phyloP scores from a whole-genome alignment of 2,888 invertebrate species.

The Clitarchus hookeri region DNA sequence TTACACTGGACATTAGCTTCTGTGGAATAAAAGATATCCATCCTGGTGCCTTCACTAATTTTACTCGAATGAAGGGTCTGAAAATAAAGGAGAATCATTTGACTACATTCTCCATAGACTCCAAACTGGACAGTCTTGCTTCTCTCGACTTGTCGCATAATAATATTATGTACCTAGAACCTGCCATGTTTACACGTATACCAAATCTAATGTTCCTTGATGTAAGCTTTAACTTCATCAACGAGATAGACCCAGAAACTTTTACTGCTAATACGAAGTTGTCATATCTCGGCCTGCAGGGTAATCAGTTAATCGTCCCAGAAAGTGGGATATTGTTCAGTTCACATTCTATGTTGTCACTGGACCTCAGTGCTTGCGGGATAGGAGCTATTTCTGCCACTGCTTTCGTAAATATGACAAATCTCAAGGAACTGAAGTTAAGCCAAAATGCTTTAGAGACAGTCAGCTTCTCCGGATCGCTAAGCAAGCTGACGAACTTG shows the following conservation, averaged over 20 bases:
- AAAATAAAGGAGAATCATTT: neutral
- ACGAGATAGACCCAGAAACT: neutral
- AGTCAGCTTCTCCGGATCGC: neutral
- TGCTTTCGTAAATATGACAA: neutral
- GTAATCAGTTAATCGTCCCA: neutral
- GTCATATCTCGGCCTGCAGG: neutral
- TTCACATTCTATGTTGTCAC: neutral
- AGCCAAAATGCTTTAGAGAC: neutral
- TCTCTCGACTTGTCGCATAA: constrained; percentile 17
- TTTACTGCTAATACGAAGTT: neutral
- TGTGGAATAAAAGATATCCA: constrained; percentile 6
- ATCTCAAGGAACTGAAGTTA: neutral
- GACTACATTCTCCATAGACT: constrained; percentile 6
- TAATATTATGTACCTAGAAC: neutral
- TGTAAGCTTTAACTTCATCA: constrained; percentile 10
- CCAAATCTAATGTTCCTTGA: neutral
- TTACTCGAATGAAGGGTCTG: neutral
- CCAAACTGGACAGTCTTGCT: neutral
- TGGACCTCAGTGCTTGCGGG: neutral
- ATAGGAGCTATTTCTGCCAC: neutral
- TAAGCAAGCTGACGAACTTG: neutral
- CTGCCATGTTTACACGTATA: neutral
- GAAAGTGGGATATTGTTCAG: constrained; percentile 3
- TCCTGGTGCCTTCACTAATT: constrained; percentile 2
- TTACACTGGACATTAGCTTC: neutral